Conservation (phyloP, 2,113 vertebrate species). For the Euleptes europaea region DNA sequence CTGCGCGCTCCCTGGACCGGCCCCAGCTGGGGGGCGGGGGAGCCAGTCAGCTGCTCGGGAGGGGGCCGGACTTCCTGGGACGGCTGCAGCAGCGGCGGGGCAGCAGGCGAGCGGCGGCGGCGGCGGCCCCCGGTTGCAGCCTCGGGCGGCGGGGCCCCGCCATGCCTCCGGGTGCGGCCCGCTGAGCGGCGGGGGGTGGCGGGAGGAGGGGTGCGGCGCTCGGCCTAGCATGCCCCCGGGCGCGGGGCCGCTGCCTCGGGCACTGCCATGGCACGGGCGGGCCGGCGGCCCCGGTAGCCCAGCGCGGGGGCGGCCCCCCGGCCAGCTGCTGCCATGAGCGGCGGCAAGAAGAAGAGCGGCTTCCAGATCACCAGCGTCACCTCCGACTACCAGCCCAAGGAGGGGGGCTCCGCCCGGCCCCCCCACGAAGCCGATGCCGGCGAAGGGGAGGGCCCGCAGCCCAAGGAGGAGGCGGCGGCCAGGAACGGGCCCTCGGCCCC, state of each 20-base stretch:
- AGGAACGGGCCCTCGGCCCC: constrained; percentile 5
- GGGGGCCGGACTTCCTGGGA: constrained; percentile 22
- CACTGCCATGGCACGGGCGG: not conserved
- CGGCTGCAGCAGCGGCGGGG: not conserved
- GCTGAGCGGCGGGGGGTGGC: not conserved
- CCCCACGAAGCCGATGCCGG: not conserved
- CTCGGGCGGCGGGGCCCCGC: not conserved
- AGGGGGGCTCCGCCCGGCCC: too few relatives aligned
- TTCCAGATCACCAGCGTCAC: constrained; percentile 92
- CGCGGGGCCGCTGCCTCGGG: constrained; percentile 1
- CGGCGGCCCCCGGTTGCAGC: not conserved
- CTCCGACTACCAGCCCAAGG: constrained; percentile 71
- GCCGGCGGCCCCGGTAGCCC: constrained; percentile 14
- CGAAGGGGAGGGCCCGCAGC: not conserved
- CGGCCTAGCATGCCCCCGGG: constrained; percentile 34
- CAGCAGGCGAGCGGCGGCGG: not conserved
- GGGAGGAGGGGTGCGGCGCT: not conserved
- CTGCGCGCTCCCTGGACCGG: not conserved
- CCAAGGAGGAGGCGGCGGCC: not conserved
- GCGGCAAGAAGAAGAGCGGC: constrained; percentile 84
- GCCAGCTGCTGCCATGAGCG: constrained; percentile 71
- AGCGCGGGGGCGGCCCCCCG: not conserved
- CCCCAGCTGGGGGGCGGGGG: not conserved
- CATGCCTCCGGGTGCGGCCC: not conserved
- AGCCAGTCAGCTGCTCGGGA: not conserved